Base-by-base conservation (phyloP, 1,140 invertebrate genomes). In the Mylabris phalerata region DNA sequence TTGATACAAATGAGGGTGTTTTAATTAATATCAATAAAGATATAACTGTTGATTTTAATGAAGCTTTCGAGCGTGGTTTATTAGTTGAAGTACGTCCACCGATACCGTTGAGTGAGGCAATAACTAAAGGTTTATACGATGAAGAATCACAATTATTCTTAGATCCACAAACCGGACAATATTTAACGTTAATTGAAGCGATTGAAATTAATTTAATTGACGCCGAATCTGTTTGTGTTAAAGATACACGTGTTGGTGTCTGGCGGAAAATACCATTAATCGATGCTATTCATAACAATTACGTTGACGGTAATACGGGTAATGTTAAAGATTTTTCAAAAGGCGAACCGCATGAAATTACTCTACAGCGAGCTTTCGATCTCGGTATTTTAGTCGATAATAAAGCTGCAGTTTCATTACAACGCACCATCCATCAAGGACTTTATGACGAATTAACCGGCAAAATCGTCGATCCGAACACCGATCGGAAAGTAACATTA, bases 371-470 rank as follows among this genome's bases (percentile, higher is more conserved):
- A 73, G 90, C 91, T 3, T 88, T 93, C 61, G 84, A 92, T 69
- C 79, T 83, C 55, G 90, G 89, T 48, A 79, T 92, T 45, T 78
- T 93, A 10, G 78, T 90, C 55, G 91, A 93, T 70, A 88, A 84
- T 57, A 87, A 86, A 74, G 85, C 86, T 2, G 82, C 89, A 1
- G 80, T 93, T n/a, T 92, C 90, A 4, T 70, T 95, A 32, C 92
- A 94, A 70, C 79, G 88, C 72, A 88, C 89, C 1, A 84, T 95
- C 46, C 89, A 93, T 73, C 88, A 92, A 75, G 92, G 92, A 2
- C 74, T 92, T 0, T 93, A 93, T 69, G 85, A 90, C 64, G 87
- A 89, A 50, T 77, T 79, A 50, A 85, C 82, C 1, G 90, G 92
- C n/a, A 88, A 89, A 76, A 82, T 96, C 24, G 81, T 82, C 19